A percentile compares a stretch with the other conserved stretches of the same genome.
phyloP scores from a whole-genome alignment of 1,140 invertebrate genomes.

The Xylocopa sonorina region DNA sequence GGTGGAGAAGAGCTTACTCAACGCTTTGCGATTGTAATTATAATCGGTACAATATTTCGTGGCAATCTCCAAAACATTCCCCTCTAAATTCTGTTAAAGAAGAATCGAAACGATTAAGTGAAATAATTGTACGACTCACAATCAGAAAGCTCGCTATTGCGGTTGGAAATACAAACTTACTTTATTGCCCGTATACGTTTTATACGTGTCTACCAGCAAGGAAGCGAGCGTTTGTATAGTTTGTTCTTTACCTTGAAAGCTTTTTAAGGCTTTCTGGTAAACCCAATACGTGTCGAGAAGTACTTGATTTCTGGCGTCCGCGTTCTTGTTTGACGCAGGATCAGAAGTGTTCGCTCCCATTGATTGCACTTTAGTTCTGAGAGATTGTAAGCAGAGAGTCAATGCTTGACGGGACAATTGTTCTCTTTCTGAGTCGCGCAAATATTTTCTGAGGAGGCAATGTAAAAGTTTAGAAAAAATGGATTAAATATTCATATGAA shows the following conservation, averaged over 20 bases:
- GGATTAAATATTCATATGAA: not conserved
- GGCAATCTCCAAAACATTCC: conserved; percentile 73
- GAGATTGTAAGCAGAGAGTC: conserved; percentile 85
- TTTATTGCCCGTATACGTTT: conserved; percentile 80
- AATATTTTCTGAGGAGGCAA: conserved; percentile 85
- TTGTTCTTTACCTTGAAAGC: conserved; percentile 82
- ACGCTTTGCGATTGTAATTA: conserved; percentile 57
- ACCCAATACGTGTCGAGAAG: conserved; percentile 85
- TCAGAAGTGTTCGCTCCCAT: conserved; percentile 67
- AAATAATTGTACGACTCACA: not conserved
- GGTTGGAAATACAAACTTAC: conserved; percentile 65
- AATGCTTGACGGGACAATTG: conserved; percentile 89
- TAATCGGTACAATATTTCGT: conserved; percentile 75
- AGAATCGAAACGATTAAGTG: not conserved
- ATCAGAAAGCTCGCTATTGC: not conserved
- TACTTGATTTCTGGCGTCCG: conserved; percentile 75
- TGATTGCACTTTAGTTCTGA: conserved; percentile 80
- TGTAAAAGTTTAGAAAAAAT: not conserved
- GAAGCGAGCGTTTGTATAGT: conserved; percentile 81
- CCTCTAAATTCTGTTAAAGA: conserved; percentile 69
- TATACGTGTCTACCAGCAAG: conserved; percentile 85
- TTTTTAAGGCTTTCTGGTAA: conserved; percentile 85
- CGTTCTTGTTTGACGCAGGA: conserved; percentile 51
- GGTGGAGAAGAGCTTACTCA: conserved; percentile 24
- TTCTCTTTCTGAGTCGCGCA: conserved; percentile 90